A percentile compares a stretch with the other conserved stretches of the same genome.
Evolutionary conservation across 2,113 vertebrate genomes (phyloP).

Genomic region (Todiramphus saurophagus): DNA sequence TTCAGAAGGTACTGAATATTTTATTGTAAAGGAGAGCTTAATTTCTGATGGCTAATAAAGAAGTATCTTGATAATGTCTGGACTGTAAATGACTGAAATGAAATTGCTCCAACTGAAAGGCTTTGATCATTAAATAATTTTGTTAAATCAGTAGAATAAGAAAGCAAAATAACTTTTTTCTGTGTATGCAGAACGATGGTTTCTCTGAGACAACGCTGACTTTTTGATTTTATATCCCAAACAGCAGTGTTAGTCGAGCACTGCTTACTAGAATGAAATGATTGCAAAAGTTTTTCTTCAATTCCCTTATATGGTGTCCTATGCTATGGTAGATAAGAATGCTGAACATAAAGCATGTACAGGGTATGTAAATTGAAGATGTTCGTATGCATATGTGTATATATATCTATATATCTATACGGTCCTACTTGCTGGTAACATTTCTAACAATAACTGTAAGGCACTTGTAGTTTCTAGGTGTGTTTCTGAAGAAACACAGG

Average conservation of each 20-base stretch:
- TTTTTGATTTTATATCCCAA: neutral
- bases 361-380: neutral
- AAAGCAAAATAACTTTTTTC: neutral
- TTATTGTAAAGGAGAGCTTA: neutral
- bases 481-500: neutral
- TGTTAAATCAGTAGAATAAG: neutral
- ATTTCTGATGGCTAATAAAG: conserved; percentile 7
- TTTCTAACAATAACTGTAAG: neutral
- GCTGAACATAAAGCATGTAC: neutral
- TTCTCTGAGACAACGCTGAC: neutral
- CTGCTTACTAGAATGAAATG: neutral
- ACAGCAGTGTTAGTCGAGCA: neutral
- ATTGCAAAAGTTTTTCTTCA: neutral
- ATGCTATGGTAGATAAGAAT: neutral
- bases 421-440: neutral
- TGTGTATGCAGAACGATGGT: neutral
- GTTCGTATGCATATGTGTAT: neutral
- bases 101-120: neutral
- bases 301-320: neutral
- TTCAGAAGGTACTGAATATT: neutral
- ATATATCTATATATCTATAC: neutral
- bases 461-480: neutral
- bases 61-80: neutral
- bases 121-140: neutral
- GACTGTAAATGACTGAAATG: neutral